Evolutionary conservation across 2,113 vertebrate species (phyloP).

Genomic region (Clarias batrachus): DNA sequence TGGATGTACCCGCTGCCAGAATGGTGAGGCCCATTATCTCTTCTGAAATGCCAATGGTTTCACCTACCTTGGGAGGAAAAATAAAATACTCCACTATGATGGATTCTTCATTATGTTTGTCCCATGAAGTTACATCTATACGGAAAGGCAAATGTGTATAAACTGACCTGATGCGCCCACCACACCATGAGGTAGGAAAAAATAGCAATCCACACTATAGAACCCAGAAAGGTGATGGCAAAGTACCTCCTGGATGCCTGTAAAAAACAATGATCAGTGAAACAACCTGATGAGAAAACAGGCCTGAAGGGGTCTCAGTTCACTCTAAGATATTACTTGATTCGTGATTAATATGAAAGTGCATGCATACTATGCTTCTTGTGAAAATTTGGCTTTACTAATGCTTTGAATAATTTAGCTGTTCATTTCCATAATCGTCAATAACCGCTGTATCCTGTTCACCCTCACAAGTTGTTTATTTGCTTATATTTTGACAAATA

Average conservation of each 20-base stretch:
- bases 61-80: slow-evolving; percentile 81
- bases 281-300: slow-evolving; percentile 7
- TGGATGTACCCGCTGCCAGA: slow-evolving; percentile 92
- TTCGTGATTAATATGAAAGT: not conserved
- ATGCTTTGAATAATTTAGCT: not conserved
- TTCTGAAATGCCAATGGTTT: slow-evolving; percentile 95
- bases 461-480: not conserved
- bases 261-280: slow-evolving; percentile 42
- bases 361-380: not conserved
- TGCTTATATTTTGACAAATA: not conserved
- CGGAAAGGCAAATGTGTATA: not conserved
- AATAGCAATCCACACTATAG: slow-evolving; percentile 89
- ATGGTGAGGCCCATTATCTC: slow-evolving; percentile 98
- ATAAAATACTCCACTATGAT: not conserved
- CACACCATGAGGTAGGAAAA: slow-evolving; percentile 98
- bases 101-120: not conserved
- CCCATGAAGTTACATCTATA: not conserved
- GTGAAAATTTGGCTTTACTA: not conserved
- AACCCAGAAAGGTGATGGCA: slow-evolving; percentile 85
- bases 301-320: not conserved
- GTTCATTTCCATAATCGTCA: not conserved
- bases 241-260: slow-evolving; percentile 87
- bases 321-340: not conserved
- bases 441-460: not conserved
- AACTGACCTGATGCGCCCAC: slow-evolving; percentile 97